Evolutionary conservation across 2,888 invertebrate species (phyloP).

Genomic region (Oxycera nigricornis): DNA sequence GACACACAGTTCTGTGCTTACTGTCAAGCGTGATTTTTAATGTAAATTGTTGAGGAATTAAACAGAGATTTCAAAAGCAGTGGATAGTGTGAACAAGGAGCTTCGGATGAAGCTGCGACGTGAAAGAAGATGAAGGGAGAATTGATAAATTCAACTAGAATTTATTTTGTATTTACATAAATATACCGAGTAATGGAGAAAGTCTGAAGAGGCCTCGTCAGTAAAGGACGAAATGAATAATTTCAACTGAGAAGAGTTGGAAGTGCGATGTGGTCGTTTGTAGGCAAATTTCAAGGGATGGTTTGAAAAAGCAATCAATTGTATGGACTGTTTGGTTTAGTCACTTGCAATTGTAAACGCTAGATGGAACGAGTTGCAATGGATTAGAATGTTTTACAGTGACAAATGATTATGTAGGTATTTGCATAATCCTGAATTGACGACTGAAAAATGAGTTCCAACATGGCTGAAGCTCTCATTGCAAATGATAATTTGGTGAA

Average conservation of each 20-base stretch:
- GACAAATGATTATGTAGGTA: too few species aligned
- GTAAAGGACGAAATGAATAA: not conserved
- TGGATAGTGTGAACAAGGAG: not conserved
- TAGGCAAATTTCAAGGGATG: too few species aligned
- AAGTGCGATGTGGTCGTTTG: not conserved
- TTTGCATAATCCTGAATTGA: too few species aligned
- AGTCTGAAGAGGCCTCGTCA: not conserved
- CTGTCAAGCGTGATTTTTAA: constrained; percentile 31
- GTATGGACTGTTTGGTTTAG: too few species aligned
- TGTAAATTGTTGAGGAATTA: constrained; percentile 30
- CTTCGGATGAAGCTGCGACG: not conserved
- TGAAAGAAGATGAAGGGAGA: not conserved
- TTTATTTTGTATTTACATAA: constrained; percentile 9
- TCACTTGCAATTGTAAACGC: too few species aligned
- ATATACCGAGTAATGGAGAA: not conserved
- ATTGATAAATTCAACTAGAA: constrained; percentile 3
- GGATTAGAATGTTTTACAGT: too few species aligned
- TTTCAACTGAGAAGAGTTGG: not conserved
- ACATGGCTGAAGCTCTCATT: too few species aligned
- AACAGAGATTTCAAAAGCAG: not conserved
- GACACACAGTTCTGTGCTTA: not conserved
- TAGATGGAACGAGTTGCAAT: too few species aligned
- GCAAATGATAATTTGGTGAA: too few species aligned
- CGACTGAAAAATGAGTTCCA: too few species aligned
- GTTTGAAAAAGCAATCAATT: too few species aligned